Evolutionary conservation across 2,113 vertebrate genomes (phyloP).

Genomic region (Hypocryptadius cinnamomeus): DNA sequence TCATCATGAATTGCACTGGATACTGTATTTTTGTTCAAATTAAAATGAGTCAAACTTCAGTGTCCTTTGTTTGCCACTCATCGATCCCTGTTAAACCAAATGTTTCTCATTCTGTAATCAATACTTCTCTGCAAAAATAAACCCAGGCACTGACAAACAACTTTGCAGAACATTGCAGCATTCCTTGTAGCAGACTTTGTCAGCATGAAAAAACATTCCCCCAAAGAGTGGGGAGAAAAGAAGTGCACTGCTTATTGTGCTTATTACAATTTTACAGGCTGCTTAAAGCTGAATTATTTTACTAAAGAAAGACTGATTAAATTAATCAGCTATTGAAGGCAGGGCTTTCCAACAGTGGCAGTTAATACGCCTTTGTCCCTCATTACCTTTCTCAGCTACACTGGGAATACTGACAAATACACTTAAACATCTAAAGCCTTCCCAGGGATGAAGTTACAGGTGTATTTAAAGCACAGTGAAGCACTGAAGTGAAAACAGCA

Average conservation of each 20-base stretch:
- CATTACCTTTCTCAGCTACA: neutral
- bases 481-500: neutral
- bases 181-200: slow-evolving; percentile 14
- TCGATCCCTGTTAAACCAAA: slow-evolving; percentile 69
- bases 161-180: slow-evolving; percentile 36
- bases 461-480: neutral
- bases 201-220: slow-evolving; percentile 37
- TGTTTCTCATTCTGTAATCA: slow-evolving; percentile 72
- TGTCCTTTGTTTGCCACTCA: slow-evolving; percentile 65
- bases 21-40: slow-evolving; percentile 19
- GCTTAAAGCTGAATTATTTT: slow-evolving; percentile 45
- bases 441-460: neutral
- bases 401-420: neutral
- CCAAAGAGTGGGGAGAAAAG: slow-evolving; percentile 10
- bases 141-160: slow-evolving; percentile 64
- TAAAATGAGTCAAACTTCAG: slow-evolving; percentile 64
- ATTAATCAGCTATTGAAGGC: slow-evolving; percentile 41
- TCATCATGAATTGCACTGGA: neutral
- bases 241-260: neutral
- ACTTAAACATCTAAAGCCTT: neutral
- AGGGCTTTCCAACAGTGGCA: slow-evolving; percentile 11
- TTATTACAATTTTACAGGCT: slow-evolving; percentile 48
- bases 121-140: slow-evolving; percentile 69
- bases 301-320: slow-evolving; percentile 56
- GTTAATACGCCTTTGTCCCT: slow-evolving; percentile 34